Conservation (phyloP, 2,113 vertebrate genomes). For the Malurus alboscapulatus region DNA sequence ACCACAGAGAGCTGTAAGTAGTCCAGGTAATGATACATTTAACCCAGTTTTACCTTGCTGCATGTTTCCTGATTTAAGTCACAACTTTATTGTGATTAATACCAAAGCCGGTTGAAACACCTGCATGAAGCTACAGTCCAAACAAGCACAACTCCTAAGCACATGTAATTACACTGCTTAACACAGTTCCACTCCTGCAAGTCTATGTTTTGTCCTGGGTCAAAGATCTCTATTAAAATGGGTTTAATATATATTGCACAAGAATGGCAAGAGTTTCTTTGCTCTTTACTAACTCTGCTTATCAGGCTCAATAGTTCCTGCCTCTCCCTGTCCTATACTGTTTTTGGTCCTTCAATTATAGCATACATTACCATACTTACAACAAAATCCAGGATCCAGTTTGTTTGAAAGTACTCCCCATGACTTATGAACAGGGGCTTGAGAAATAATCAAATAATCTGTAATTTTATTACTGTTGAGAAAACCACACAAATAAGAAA, state of each 20-base stretch:
- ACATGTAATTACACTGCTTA: neutral
- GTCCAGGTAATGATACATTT: neutral
- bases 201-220: neutral
- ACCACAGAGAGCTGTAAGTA: neutral
- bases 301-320: neutral
- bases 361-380: neutral
- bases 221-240: neutral
- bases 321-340: neutral
- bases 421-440: neutral
- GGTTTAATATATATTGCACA: neutral
- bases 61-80: neutral
- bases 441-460: neutral
- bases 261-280: neutral
- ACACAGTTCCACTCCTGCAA: neutral
- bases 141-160: neutral
- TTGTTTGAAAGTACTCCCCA: neutral
- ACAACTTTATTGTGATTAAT: neutral
- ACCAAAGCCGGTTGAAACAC: neutral
- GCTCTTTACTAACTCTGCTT: neutral
- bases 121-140: neutral
- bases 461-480: neutral
- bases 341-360: neutral
- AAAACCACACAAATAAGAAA: neutral
- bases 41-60: neutral
- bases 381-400: neutral